These are phyloP conservation scores for Porites divaricata DNA, from an alignment of 92 coral and sea anemone genomes.

Conservation along the genomic window DNA sequence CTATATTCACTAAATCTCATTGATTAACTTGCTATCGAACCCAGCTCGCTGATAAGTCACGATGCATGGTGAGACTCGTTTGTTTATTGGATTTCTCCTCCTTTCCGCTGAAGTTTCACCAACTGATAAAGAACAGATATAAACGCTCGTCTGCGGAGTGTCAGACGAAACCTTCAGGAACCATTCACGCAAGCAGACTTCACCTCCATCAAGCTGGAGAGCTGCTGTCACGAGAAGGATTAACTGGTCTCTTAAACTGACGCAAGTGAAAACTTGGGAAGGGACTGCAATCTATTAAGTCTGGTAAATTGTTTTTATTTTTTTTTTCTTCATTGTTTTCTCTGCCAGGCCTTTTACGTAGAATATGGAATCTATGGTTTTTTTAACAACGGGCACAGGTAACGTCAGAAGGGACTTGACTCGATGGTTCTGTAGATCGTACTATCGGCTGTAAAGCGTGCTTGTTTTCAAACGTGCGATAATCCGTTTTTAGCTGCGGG, in stretches of 20 bases:
- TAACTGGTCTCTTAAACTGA: background rate
- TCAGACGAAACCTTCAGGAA: conserved; percentile 7
- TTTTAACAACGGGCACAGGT: background rate
- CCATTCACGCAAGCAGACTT: conserved; percentile 22
- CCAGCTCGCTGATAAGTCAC: conserved; percentile 12
- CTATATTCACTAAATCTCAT: conserved; percentile 14
- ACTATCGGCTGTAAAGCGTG: background rate
- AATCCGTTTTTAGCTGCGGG: conserved; percentile 32
- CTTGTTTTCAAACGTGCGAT: conserved; percentile 9
- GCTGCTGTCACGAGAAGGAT: conserved; percentile 1
- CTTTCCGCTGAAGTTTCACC: conserved; percentile 30
- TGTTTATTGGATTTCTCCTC: conserved; percentile 24
- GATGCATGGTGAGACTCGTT: conserved; percentile 3
- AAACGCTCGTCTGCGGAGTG: conserved; percentile 22
- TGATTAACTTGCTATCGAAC: conserved; percentile 31
- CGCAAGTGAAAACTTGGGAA: background rate
- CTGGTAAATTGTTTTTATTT: background rate
- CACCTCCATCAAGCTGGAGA: conserved; percentile 3
- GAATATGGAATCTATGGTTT: background rate
- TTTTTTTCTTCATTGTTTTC: background rate
- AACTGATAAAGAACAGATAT: conserved; percentile 46
- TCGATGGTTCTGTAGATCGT: background rate
- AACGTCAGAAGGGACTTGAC: background rate
- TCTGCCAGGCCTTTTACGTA: background rate
- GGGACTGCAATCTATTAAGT: background rate